phyloP scores from a whole-genome alignment of 2,797 vertebrate species.

The Antennarius maculatus region DNA sequence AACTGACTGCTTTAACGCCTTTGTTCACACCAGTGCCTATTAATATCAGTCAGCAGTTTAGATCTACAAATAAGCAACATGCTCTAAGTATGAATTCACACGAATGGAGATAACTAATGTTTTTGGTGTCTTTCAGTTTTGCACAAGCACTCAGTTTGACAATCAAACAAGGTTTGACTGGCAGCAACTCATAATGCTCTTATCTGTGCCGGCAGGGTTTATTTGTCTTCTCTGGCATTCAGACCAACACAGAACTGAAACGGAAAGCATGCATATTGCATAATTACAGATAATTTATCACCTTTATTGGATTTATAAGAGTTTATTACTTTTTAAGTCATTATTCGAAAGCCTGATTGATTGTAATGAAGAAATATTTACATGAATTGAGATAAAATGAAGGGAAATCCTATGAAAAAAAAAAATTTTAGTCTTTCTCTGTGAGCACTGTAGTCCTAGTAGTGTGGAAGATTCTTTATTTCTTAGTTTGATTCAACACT shows the following conservation, averaged over 20 bases:
- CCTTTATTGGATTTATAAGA: no score
- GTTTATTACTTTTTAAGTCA: not conserved
- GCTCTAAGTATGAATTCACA: constrained; percentile 1
- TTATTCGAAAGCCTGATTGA: not conserved
- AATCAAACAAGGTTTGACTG: no score
- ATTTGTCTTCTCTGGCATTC: constrained; percentile 21
- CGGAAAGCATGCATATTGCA: not conserved
- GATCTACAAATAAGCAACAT: constrained; percentile 4
- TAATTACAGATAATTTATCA: not conserved
- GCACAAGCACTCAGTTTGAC: no score
- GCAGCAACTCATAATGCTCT: constrained; percentile 8
- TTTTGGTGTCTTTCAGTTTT: not conserved
- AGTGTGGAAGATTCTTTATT: no score
- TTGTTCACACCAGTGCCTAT: constrained; percentile 4
- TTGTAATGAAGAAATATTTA: not conserved
- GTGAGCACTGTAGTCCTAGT: no score
- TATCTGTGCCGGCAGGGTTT: constrained; percentile 18
- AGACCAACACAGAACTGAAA: constrained; percentile 16
- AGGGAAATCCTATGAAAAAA: not conserved
- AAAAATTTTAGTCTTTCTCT: no score
- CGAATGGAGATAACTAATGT: constrained; percentile 15
- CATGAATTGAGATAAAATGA: not conserved
- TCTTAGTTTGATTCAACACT: no score
- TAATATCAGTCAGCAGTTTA: constrained; percentile 1
- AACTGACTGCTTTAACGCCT: not conserved